Evolutionary conservation across 2,797 vertebrate genomes (phyloP), one percentile per base, ranked within the genome.

Genomic region (Gallinago nigripennis): DNA sequence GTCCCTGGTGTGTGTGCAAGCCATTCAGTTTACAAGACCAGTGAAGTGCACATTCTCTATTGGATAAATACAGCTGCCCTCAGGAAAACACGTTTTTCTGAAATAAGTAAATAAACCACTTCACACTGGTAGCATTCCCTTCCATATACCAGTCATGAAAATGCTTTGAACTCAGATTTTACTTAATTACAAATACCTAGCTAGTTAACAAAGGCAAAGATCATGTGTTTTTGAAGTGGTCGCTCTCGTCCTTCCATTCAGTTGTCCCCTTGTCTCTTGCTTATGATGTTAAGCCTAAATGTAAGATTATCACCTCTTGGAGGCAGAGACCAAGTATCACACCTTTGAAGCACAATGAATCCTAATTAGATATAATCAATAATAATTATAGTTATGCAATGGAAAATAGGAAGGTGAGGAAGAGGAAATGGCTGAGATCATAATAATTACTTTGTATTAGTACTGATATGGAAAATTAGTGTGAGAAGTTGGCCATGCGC

Each of bases 371-470:
- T 83, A 86, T 91, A 92, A 96, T 96, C 89, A 86, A 90, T 95
- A 92, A 58, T 96, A 94, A 95, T 96, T 95, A 93, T 23, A 96
- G 72, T 66, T 85, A 79, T 33, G 84, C 45, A 95, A 94, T 94
- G 43, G 91, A 87, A 96, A 95, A 94, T 87, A 83, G 57, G 90
- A 95, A 94, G 91, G 35, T 63, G 53, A 93, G 91, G 88, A 94
- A 80, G 95, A 96, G 94, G 92, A 96, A 97, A 95, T 3, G 5
- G 58, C 30, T 93, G 89, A 91, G 50, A 65, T 94, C 72, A 72
- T 61, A 61, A 43, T 61, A 92, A 93, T 81, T 88, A 66, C 54
- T 93, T 95, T 69, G 75, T 84, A 60, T 51, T 76, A 78, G 33
- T 41, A 75, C 41, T 20, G 39, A 65, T 3, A 68, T 53, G 19